These are phyloP conservation scores for Thera britannica DNA, from an alignment of 2,888 invertebrate species.

Conservation along the genomic window DNA sequence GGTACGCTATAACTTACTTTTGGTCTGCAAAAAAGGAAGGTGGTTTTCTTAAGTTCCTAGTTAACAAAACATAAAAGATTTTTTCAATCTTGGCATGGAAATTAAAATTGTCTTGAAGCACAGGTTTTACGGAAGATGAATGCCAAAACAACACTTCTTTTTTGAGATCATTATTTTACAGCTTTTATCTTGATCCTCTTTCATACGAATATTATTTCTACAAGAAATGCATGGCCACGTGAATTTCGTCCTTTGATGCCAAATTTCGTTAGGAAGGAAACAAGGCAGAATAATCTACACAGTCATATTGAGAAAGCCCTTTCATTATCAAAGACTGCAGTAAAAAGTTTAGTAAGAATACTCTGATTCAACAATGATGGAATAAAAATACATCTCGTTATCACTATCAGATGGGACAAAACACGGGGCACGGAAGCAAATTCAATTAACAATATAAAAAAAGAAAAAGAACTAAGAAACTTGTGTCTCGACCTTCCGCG, in stretches of 20 bases:
- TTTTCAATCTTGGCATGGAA: too few species aligned
- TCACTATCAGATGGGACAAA: too few species aligned
- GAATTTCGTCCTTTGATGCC: not conserved
- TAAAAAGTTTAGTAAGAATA: constrained; percentile 23
- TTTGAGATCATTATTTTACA: not conserved
- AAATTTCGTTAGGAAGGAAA: not conserved
- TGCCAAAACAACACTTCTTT: not conserved
- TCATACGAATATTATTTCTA: not conserved
- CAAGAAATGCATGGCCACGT: not conserved
- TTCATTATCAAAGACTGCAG: constrained; percentile 19
- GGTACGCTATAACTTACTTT: too few species aligned
- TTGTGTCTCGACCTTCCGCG: not conserved
- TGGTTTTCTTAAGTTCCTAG: not conserved
- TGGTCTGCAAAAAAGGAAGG: too few species aligned
- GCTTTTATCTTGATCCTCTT: not conserved
- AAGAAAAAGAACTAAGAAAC: too few species aligned
- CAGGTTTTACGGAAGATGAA: not conserved
- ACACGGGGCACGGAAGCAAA: too few species aligned
- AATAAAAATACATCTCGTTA: too few species aligned
- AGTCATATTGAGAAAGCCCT: constrained; percentile 14
- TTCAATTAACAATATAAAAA: too few species aligned
- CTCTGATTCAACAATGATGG: constrained; percentile 22
- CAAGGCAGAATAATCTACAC: not conserved
- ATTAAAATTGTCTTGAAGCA: not conserved
- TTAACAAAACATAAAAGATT: too few species aligned